Evolutionary conservation across 2,888 invertebrate genomes (phyloP).

Genomic region (Drosophila austrosaltans): DNA sequence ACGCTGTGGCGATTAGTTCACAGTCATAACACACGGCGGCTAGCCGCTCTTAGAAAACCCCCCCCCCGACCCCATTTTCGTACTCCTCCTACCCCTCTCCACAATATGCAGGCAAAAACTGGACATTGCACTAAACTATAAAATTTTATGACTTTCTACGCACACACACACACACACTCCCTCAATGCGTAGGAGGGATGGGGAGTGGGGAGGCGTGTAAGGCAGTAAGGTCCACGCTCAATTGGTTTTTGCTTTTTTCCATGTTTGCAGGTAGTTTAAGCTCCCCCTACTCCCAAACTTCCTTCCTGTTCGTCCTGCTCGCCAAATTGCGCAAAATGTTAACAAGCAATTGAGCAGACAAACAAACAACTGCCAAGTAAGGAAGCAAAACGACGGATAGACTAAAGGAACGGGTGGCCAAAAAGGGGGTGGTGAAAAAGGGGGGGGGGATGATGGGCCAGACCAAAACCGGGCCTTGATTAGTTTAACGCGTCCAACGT

Average conservation of each 20-base stretch:
- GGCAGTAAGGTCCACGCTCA: conserved; percentile 56
- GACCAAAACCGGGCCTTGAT: conserved; percentile 58
- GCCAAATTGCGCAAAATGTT: conserved; percentile 78
- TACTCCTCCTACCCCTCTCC: too few species aligned
- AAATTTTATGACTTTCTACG: conserved; percentile 74
- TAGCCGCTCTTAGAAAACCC: conserved; percentile 12
- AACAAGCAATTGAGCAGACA: conserved; percentile 79
- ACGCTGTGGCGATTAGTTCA: conserved; percentile 73
- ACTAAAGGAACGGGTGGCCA: conserved; percentile 19
- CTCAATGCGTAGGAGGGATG: not conserved
- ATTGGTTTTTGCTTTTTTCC: conserved; percentile 74
- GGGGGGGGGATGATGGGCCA: not conserved
- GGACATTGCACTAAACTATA: conserved; percentile 62
- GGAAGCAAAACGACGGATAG: not conserved
- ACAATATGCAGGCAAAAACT: conserved; percentile 1
- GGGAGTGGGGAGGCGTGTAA: not conserved
- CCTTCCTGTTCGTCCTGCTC: conserved; percentile 35
- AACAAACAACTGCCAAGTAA: conserved; percentile 66
- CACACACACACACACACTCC: conserved; percentile 29
- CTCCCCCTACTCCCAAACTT: conserved; percentile 14
- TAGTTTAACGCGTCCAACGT: conserved; percentile 75
- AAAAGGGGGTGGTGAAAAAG: not conserved
- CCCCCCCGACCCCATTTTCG: not conserved
- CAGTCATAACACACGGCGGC: conserved; percentile 69
- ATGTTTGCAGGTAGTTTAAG: conserved; percentile 74